Base-by-base conservation (phyloP, 2,888 invertebrate species). In the Euzetes globulus region DNA sequence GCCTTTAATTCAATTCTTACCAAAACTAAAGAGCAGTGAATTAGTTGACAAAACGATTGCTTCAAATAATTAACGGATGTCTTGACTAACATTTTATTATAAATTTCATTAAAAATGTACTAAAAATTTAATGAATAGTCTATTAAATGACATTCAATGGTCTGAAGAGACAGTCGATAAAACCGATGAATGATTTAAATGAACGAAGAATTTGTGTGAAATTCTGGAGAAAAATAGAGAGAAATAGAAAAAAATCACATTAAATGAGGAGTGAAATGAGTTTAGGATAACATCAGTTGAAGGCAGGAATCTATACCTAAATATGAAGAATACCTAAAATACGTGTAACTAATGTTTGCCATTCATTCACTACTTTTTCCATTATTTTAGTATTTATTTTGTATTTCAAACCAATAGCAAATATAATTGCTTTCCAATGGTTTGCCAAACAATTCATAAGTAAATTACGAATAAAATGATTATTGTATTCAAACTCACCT, bases 31-130 rank as follows among this genome's bases (percentile, higher is more conserved):
- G 45, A 63, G 7, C 37, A 13, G 15, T 63, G 1, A 37, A 27
- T 68, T 68, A 13, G 22, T 37, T n/a, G 68, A 17, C 25, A 63
- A 55, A 17, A 55, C 9, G 55, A 55, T 55, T 25, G 11, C 22
- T 55, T 55, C 55, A 25, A 22, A 25, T 55, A 55, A 25, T 55
- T 19, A 25, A 25, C 25, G 11, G 22, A 22, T 55, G 55, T 55
- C 22, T 55, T 55, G 55, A 55, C 25, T 55, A 55, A 55, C 55
- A 55, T 55, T 55, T 55, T 55, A 55, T 25, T 55, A 55, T 55
- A 22, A 55, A 25, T 55, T 25, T 25, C 5, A 7, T 25, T 50
- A 50, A 50, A 50, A 50, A 50, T 50, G 17, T 11, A n/a, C 41
- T 41, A 41, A 41, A 19, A 47, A 50, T 50, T 19, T 2, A 50